A percentile compares a stretch with the other conserved stretches of the same genome.
These are phyloP conservation scores for Excalfactoria chinensis DNA, from an alignment of 2,113 vertebrate species.

Conservation along the genomic window DNA sequence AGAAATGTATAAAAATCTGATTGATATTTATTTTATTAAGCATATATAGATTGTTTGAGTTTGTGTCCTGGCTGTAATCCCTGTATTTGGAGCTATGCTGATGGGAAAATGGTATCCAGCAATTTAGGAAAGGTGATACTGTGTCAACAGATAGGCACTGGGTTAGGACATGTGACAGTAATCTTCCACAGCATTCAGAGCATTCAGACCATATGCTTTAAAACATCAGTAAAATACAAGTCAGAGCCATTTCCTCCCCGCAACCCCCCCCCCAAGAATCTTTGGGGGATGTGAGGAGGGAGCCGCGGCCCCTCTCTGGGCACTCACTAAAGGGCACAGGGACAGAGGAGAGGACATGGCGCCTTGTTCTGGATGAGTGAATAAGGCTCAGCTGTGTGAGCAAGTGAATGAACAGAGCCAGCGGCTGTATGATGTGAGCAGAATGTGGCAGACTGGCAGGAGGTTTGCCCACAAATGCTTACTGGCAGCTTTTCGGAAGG, in stretches of 20 bases:
- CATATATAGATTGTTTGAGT: constrained; percentile 24
- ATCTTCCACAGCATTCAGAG: constrained; percentile 42
- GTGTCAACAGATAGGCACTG: constrained; percentile 32
- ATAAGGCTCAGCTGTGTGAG: not conserved
- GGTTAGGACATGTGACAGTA: constrained; percentile 46
- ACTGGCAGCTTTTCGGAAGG: not conserved
- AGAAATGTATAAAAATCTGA: not conserved
- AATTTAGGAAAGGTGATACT: constrained; percentile 67
- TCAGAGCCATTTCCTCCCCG: constrained; percentile 18
- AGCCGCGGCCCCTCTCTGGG: not conserved
- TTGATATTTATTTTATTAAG: constrained; percentile 66
- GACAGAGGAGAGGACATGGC: not conserved
- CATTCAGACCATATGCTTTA: constrained; percentile 57
- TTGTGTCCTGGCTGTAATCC: constrained; percentile 40
- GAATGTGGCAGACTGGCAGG: not conserved
- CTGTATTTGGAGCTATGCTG: constrained; percentile 50
- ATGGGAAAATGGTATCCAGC: constrained; percentile 60
- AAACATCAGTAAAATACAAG: constrained; percentile 49
- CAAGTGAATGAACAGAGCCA: not conserved
- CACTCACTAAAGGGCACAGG: not conserved
- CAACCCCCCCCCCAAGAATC: not conserved
- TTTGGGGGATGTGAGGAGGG: not conserved
- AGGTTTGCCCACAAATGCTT: not conserved
- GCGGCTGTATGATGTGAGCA: not conserved
- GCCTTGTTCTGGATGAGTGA: not conserved